Conservation (phyloP, 2,888 invertebrate genomes). For the Ophraella communa region DNA sequence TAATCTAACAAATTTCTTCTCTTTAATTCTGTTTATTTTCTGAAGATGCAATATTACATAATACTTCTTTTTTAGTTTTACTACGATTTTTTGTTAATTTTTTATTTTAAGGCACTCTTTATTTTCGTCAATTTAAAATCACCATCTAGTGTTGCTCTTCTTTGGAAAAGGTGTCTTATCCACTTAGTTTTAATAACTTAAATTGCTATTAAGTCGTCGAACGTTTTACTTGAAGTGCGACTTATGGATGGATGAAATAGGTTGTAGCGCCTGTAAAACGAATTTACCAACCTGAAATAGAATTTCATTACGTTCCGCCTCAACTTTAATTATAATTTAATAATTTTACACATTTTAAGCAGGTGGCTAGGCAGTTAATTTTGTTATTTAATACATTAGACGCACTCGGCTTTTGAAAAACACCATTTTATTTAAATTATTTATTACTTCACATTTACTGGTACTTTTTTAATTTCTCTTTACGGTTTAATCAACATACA, state of each 20-base stretch:
- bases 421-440: too few relatives aligned
- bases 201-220: conserved; percentile 37
- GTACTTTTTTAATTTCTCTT: conserved; percentile 42
- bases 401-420: conserved; percentile 32
- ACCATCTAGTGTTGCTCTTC: background rate
- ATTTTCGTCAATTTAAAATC: background rate
- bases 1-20: too few relatives aligned
- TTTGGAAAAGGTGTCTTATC: conserved; percentile 29
- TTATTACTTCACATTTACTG: too few relatives aligned
- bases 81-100: too few relatives aligned
- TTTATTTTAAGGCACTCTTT: too few relatives aligned
- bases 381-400: conserved; percentile 40
- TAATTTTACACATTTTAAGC: conserved; percentile 48
- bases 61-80: too few relatives aligned
- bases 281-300: conserved; percentile 45
- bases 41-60: too few relatives aligned
- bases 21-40: too few relatives aligned
- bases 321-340: conserved; percentile 49
- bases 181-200: conserved; percentile 38
- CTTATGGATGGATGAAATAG: conserved; percentile 17
- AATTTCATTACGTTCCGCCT: conserved; percentile 46
- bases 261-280: conserved; percentile 31
- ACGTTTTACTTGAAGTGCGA: conserved; percentile 30
- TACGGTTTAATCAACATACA: conserved; percentile 40
- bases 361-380: conserved; percentile 46